Percentiles rank a stretch among this genome's conserved stretches.
Conservation (phyloP, 2,888 invertebrate genomes). For the Mesopsocus fuscifrons region DNA sequence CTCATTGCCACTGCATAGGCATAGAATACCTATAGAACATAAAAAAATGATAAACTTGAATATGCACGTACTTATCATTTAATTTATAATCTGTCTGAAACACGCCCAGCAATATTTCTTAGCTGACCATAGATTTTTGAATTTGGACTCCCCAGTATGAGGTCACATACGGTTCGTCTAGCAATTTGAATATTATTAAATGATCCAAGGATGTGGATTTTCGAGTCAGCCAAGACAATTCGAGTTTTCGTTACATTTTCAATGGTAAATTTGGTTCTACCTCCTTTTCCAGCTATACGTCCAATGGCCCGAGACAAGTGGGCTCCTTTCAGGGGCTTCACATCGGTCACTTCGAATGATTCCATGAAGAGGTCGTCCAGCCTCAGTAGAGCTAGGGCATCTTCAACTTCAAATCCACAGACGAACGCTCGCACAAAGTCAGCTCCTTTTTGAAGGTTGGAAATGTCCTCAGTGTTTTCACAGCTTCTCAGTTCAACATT, state of each 20-base stretch:
- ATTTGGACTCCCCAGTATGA: conserved; percentile 92
- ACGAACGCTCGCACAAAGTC: conserved; percentile 96
- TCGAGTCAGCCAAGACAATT: conserved; percentile 90
- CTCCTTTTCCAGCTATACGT: conserved; percentile 93
- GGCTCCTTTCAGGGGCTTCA: conserved; percentile 87
- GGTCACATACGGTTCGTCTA: conserved; percentile 82
- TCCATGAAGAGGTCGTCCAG: conserved; percentile 95
- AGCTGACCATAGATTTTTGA: conserved; percentile 95
- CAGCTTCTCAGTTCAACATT: conserved; percentile 68
- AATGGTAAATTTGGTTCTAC: conserved; percentile 92
- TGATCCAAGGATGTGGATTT: conserved; percentile 93
- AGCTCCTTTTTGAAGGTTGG: conserved; percentile 88
- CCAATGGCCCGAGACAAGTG: conserved; percentile 92
- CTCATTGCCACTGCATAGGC: too few species aligned
- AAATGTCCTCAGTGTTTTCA: conserved; percentile 60
- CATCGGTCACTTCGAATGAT: conserved; percentile 91
- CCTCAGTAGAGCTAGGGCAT: conserved; percentile 82
- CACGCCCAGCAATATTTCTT: conserved; percentile 62
- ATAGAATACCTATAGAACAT: too few species aligned
- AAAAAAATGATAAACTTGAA: too few species aligned
- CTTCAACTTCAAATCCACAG: conserved; percentile 92
- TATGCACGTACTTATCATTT: too few species aligned
- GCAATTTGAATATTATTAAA: conserved; percentile 93
- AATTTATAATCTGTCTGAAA: conserved; percentile 36
- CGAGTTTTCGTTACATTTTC: conserved; percentile 98